Base-by-base conservation (phyloP, 2,888 invertebrate genomes). In the Marronus borbonicus region DNA sequence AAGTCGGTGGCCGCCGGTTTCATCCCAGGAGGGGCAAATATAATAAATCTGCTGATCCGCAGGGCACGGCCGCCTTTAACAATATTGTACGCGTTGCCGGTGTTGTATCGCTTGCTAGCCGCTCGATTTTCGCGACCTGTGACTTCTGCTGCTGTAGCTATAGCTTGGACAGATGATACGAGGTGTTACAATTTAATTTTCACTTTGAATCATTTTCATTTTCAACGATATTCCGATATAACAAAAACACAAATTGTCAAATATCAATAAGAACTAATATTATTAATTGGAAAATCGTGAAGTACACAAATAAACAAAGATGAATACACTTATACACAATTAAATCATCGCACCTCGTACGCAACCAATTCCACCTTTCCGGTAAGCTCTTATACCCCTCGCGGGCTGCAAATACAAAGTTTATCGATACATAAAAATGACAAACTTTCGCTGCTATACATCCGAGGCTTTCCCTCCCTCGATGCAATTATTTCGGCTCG, bases 31-130 rank as follows among this genome's bases (percentile, higher is more conserved):
- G 81, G 80, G 70, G 70, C 76, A 77, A 80, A 81, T 80, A 80
- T 81, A 82, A 82, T 82, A 82, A 82, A 82, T 82, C 82, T 81
- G 80, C 81, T 68, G 79, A 77, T 78, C 81, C 78, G 65, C 76
- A 69, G 80, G 78, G 79, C 78, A 79, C 76, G 64, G 76, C 72
- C 78, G 20, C 20, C 55, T 58, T 80, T 78, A 78, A 81, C 81
- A 81, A 81, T 77, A 64, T 55, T 81, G 81, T 81, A 78, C 78
- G 77, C 44, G 44, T 12, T 12, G 80, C 77, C 44, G 44, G 2
- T 12, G 44, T 44, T 44, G 44, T 12, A 12, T 44, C 2, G 44
- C 8, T 44, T 36, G 31, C 31, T 36, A 36, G 44, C 10, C 8
- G 10, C 7, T 77, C 77, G 79, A 79, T 52, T 68, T 80, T 80